Evolutionary conservation across 1,140 invertebrate species (phyloP).

Genomic region (Bombus superbus): DNA sequence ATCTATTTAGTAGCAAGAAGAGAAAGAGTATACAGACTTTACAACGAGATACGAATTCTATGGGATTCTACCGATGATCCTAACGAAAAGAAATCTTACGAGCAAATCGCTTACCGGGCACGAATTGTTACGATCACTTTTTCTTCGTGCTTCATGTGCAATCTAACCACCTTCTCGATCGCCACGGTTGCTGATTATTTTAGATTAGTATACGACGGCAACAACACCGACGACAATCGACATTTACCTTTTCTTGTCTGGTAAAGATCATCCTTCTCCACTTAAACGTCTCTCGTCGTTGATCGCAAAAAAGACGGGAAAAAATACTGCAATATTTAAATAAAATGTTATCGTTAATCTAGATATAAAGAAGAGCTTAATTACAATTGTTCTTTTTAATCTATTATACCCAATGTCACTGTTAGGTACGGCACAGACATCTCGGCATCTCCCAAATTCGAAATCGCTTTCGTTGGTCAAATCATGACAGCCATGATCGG

Average conservation of each 20-base stretch:
- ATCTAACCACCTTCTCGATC: conserved; percentile 23
- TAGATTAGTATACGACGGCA: not conserved
- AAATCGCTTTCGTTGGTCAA: conserved; percentile 53
- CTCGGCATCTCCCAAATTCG: conserved; percentile 29
- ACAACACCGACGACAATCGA: not conserved
- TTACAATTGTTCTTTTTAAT: not conserved
- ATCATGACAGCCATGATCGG: conserved; percentile 3
- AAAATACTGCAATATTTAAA: not conserved
- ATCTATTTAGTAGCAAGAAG: conserved; percentile 32
- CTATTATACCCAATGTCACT: not conserved
- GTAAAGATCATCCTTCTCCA: conserved; percentile 32
- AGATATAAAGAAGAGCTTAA: not conserved
- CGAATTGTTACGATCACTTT: conserved; percentile 32
- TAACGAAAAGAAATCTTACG: conserved; percentile 25
- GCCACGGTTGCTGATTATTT: not conserved
- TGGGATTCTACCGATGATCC: conserved; percentile 35
- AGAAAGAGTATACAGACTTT: conserved; percentile 17
- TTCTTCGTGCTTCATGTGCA: conserved; percentile 6
- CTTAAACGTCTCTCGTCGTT: not conserved
- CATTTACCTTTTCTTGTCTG: conserved; percentile 55
- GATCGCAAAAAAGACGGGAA: not conserved
- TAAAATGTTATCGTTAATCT: not conserved
- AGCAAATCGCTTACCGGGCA: conserved; percentile 40
- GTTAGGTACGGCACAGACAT: conserved; percentile 56
- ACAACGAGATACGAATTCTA: conserved; percentile 31